phyloP scores from a whole-genome alignment of 23 tunicate species.

The Ciona savignyi region DNA sequence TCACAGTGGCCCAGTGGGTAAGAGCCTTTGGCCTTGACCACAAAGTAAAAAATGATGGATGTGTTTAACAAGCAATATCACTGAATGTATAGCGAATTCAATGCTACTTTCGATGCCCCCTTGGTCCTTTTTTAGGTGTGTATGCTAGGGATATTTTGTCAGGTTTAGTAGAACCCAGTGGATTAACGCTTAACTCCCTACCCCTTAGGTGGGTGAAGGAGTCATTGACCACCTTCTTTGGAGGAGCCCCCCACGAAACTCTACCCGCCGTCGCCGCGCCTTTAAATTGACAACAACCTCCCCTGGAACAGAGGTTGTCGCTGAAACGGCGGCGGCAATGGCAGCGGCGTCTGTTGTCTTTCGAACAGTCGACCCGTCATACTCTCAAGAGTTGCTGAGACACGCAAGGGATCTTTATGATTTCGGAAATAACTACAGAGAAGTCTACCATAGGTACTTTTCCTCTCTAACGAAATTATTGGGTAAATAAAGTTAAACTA shows the following conservation, averaged over 20 bases:
- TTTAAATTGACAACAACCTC: conserved; percentile 33
- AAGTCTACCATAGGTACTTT: conserved; percentile 86
- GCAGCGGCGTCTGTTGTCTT: conserved; percentile 90
- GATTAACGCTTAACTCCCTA: background rate
- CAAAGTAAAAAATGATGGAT: too few relatives aligned
- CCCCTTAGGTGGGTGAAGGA: conserved; percentile 67
- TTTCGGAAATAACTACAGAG: conserved; percentile 73
- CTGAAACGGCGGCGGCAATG: conserved; percentile 95
- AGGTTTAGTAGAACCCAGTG: background rate
- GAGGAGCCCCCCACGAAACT: conserved; percentile 76
- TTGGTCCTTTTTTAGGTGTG: too few relatives aligned
- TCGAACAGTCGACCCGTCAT: conserved; percentile 32
- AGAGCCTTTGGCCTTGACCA: too few relatives aligned
- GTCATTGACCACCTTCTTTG: conserved; percentile 68
- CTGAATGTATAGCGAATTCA: too few relatives aligned
- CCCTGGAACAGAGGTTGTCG: conserved; percentile 89
- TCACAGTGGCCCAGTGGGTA: too few relatives aligned
- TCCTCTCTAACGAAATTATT: too few relatives aligned
- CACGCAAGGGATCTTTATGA: conserved; percentile 82
- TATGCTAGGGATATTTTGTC: too few relatives aligned
- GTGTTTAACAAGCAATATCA: too few relatives aligned
- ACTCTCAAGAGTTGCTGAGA: conserved; percentile 31
- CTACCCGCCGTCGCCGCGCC: conserved; percentile 45
- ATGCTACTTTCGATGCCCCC: too few relatives aligned
- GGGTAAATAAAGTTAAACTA: too few relatives aligned